Conservation (phyloP, 2,113 vertebrate species). For the Potamarius usumacintae region DNA sequence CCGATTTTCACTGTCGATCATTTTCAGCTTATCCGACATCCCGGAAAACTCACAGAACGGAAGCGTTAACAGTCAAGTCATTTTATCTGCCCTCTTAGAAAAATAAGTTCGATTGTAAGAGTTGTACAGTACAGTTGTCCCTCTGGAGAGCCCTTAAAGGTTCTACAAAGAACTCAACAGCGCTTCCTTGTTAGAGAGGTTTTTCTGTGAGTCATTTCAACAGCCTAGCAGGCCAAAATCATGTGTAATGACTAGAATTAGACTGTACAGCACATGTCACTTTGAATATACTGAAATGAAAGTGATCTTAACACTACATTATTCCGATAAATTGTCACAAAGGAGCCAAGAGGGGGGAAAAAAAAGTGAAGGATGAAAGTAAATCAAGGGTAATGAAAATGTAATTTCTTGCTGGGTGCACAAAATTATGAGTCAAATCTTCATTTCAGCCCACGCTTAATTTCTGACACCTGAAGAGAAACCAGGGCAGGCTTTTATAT, state of each 20-base stretch:
- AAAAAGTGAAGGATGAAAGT: conserved; percentile 1
- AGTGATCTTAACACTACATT: conserved; percentile 21
- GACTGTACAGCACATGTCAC: conserved; percentile 1
- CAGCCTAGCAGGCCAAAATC: conserved; percentile 5
- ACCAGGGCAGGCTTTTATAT: conserved; percentile 7
- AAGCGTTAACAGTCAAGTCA: background rate
- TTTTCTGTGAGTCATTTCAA: conserved; percentile 28
- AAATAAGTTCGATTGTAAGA: background rate
- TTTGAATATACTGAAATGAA: background rate
- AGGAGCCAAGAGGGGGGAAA: background rate
- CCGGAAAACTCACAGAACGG: background rate
- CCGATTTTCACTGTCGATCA: background rate
- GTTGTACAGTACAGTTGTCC: background rate
- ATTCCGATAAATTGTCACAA: conserved; percentile 20
- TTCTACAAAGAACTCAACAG: background rate
- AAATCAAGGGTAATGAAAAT: conserved; percentile 23
- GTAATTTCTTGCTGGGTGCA: conserved; percentile 22
- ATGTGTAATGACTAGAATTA: conserved; percentile 7
- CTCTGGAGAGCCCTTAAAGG: background rate
- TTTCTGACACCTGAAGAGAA: conserved; percentile 11
- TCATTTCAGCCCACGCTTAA: background rate
- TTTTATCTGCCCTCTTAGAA: background rate
- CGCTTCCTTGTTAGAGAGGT: background rate
- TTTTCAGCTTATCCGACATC: background rate
- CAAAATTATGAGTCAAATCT: conserved; percentile 19